These are phyloP conservation scores for Elysia crispata DNA, from an alignment of 2,888 invertebrate genomes.

Conservation along the genomic window DNA sequence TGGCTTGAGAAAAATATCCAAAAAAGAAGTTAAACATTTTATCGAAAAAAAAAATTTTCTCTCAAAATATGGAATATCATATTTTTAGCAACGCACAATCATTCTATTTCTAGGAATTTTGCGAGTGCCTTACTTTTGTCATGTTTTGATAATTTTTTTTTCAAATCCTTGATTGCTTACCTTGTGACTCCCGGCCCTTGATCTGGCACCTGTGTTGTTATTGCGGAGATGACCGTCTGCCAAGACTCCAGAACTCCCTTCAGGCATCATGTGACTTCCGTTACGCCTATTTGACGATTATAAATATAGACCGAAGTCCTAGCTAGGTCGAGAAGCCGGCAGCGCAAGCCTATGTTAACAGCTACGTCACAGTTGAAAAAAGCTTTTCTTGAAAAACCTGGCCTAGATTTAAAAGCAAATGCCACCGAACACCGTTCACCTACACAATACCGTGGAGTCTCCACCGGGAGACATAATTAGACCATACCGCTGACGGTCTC, in stretches of 20 bases:
- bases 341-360: not conserved
- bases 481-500: not conserved
- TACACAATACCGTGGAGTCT: no score
- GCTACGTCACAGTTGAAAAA: slow-evolving; percentile 39
- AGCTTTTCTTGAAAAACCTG: not conserved
- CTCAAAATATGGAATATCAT: no score
- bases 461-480: slow-evolving; percentile 26
- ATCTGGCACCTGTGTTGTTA: no score
- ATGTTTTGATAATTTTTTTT: not conserved
- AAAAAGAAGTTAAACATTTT: no score
- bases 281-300: not conserved
- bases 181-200: no score
- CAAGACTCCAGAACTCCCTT: not conserved
- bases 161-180: not conserved
- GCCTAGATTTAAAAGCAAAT: no score
- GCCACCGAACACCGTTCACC: no score
- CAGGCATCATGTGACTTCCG: slow-evolving; percentile 26
- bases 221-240: not conserved
- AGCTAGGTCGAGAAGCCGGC: not conserved
- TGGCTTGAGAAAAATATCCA: no score
- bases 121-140: not conserved
- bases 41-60: no score
- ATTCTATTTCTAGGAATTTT: no score
- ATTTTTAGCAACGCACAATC: no score
- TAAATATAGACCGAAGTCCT: slow-evolving; percentile 34